phyloP scores from a whole-genome alignment of 2,113 vertebrate species.

The Bubo scandiacus region DNA sequence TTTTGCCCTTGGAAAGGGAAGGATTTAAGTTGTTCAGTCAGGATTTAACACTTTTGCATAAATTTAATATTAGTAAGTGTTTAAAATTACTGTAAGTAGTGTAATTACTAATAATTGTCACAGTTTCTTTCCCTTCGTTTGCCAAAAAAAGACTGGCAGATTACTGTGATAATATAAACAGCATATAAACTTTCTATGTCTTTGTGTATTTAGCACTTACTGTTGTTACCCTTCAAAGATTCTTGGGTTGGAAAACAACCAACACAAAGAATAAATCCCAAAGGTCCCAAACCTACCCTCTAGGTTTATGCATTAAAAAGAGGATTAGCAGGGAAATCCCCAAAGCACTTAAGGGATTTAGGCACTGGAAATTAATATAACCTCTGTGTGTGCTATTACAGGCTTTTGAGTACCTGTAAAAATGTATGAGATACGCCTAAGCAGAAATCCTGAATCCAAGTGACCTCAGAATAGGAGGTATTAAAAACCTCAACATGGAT shows the following conservation, averaged over 20 bases:
- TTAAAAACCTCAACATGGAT: conserved; percentile 8
- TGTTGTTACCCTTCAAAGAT: conserved; percentile 24
- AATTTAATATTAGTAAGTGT: background rate
- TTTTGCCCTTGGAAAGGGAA: conserved; percentile 46
- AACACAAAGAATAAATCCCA: conserved; percentile 33
- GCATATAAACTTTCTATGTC: background rate
- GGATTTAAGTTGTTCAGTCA: conserved; percentile 1
- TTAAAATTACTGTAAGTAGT: background rate
- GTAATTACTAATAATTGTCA: conserved; percentile 20
- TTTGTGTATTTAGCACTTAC: background rate
- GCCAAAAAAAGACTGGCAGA: background rate
- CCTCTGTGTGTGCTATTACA: background rate
- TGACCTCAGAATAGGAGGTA: background rate
- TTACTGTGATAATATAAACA: conserved; percentile 2
- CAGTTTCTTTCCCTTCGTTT: conserved; percentile 6
- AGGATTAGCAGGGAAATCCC: conserved; percentile 43
- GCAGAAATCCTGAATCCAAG: conserved; percentile 23
- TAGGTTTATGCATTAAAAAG: conserved; percentile 16
- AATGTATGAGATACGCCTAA: background rate
- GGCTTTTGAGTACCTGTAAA: conserved; percentile 29
- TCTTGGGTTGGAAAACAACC: conserved; percentile 1
- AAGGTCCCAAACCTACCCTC: conserved; percentile 12
- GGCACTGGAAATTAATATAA: conserved; percentile 45
- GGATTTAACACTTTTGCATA: conserved; percentile 28
- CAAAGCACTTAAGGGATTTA: conserved; percentile 33